Evolutionary conservation across 1,140 invertebrate genomes (phyloP).

Genomic region (Drosophila baimaii): DNA sequence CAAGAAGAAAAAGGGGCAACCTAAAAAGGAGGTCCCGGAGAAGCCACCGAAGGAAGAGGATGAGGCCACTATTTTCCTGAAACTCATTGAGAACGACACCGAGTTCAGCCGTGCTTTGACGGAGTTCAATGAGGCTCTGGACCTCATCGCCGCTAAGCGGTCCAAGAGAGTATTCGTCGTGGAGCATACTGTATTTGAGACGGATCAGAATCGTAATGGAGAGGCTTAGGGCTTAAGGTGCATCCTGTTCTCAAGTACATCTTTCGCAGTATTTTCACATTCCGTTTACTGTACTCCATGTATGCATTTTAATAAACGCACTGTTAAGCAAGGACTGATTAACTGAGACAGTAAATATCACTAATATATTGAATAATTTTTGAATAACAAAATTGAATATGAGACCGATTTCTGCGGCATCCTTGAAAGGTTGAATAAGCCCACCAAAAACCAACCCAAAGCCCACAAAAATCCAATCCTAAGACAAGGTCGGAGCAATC

Average conservation of each 20-base stretch:
- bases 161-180: slow-evolving; percentile 9
- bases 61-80: slow-evolving; percentile 21
- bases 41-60: neutral
- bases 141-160: slow-evolving; percentile 5
- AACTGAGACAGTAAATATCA: too few relatives aligned
- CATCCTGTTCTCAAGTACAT: neutral
- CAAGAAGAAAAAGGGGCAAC: slow-evolving; percentile 20
- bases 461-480: too few relatives aligned
- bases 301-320: slow-evolving; percentile 10
- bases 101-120: slow-evolving; percentile 28
- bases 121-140: slow-evolving; percentile 26
- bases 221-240: neutral
- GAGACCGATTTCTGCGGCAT: too few relatives aligned
- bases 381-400: too few relatives aligned
- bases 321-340: neutral
- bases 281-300: neutral
- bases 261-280: neutral
- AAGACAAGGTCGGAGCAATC: too few relatives aligned
- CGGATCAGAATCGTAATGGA: neutral
- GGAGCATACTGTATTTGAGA: slow-evolving; percentile 38
- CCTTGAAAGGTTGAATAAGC: too few relatives aligned
- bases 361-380: too few relatives aligned
- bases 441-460: too few relatives aligned
- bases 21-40: slow-evolving; percentile 1
- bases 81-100: slow-evolving; percentile 11